Percentiles rank a stretch among this genome's conserved stretches.
Evolutionary conservation across 1,140 invertebrate genomes (phyloP).

Genomic region (Drosophila micromelanica): DNA sequence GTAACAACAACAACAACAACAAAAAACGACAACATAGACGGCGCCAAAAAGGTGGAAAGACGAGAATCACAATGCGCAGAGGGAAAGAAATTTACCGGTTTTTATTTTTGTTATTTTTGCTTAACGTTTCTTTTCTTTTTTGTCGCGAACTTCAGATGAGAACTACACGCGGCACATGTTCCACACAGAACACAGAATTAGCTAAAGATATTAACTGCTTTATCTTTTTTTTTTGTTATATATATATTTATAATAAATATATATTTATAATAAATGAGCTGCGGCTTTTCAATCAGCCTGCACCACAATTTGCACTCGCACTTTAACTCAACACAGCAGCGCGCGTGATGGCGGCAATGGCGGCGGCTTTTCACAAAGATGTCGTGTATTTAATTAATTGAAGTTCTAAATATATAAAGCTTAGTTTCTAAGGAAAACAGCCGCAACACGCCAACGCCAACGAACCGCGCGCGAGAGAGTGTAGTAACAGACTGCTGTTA

Average conservation of each 20-base stretch:
- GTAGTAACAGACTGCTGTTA: slow-evolving; percentile 51
- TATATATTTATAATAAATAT: slow-evolving; percentile 8
- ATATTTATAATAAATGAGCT: slow-evolving; percentile 18
- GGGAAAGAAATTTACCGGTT: slow-evolving; percentile 65
- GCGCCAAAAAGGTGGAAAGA: slow-evolving; percentile 54
- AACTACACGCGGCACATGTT: slow-evolving; percentile 38
- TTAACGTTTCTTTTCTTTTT: neutral
- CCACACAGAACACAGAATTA: slow-evolving; percentile 8
- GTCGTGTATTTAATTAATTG: slow-evolving; percentile 31
- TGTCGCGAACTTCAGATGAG: slow-evolving; percentile 14
- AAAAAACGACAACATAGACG: slow-evolving; percentile 28
- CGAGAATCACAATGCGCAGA: slow-evolving; percentile 34
- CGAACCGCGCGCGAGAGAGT: slow-evolving; percentile 41
- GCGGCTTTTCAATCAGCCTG: slow-evolving; percentile 3
- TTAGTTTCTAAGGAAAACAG: slow-evolving; percentile 34
- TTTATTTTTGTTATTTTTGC: slow-evolving; percentile 25
- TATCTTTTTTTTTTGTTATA: slow-evolving; percentile 5
- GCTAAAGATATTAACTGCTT: slow-evolving; percentile 13
- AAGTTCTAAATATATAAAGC: slow-evolving; percentile 41
- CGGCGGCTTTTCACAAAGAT: slow-evolving; percentile 17
- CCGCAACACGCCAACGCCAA: slow-evolving; percentile 30
- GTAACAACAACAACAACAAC: slow-evolving; percentile 33
- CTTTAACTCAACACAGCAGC: neutral
- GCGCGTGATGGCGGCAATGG: neutral
- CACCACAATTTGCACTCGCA: neutral